phyloP scores from a whole-genome alignment of 1,140 invertebrate genomes.

The Harlomillsia oculata region DNA sequence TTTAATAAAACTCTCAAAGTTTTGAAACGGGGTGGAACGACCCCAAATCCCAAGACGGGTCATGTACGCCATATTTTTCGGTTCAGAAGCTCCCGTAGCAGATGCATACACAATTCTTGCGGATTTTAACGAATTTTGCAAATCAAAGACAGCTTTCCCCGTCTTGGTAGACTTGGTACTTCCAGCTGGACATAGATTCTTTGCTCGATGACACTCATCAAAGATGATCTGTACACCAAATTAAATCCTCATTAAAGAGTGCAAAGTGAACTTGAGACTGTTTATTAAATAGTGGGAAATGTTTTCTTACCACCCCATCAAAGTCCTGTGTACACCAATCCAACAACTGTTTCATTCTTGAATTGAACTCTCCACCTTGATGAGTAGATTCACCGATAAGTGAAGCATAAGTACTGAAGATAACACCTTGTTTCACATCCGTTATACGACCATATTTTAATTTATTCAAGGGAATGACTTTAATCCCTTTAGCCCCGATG shows the following conservation, averaged over 20 bases:
- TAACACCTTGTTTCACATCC: constrained; percentile 48
- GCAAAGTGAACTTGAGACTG: constrained; percentile 30
- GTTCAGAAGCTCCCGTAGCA: constrained; percentile 91
- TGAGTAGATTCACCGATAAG: constrained; percentile 53
- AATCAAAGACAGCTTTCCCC: constrained; percentile 81
- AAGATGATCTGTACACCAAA: constrained; percentile 64
- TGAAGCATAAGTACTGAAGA: constrained; percentile 57
- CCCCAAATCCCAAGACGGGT: constrained; percentile 97
- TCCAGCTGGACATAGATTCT: constrained; percentile 87
- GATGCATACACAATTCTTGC: constrained; percentile 94
- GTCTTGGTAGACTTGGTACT: constrained; percentile 75
- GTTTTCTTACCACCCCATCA: constrained; percentile 45
- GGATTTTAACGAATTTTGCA: constrained; percentile 88
- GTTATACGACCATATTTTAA: constrained; percentile 84
- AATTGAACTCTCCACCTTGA: constrained; percentile 40
- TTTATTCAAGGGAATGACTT: constrained; percentile 83
- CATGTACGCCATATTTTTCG: constrained; percentile 99
- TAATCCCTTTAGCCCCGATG: constrained; percentile 59
- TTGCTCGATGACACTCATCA: constrained; percentile 98
- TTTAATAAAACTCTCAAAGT: constrained; percentile 89
- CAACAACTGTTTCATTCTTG: constrained; percentile 51
- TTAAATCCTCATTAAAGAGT: background rate
- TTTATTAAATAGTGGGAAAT: no score
- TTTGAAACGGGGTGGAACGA: constrained; percentile 81
- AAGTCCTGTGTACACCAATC: constrained; percentile 54